Base-by-base conservation (phyloP, 1,140 invertebrate species). In the Eupeodes corollae region DNA sequence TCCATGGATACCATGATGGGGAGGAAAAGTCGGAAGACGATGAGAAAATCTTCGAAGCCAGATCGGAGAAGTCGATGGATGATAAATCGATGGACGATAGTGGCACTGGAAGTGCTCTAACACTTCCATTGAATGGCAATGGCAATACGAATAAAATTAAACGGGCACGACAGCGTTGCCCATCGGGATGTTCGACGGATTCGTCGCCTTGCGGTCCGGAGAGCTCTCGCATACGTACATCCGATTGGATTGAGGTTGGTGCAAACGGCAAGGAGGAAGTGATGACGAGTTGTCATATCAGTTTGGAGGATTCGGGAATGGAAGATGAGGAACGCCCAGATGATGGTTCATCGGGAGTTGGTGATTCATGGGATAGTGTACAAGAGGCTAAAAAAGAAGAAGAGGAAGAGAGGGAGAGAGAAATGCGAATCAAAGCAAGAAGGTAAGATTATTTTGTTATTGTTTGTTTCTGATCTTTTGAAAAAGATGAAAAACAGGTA, bases 281-380 rank as follows among this genome's bases (percentile, higher is more conserved):
- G 0, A 33, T 67, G 19, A 64, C 61, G 46, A 68, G 65, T 42
- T 68, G 65, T 49, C 65, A 66, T 49, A 68, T 68, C 15, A 65
- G 63, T 39, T 53, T 68, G 13, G 66, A 68, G 52, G 66, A 68
- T 39, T 68, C 65, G 12, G 66, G 66, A 39, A 53, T 68, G 50
- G 66, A 68, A 48, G 66, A 68, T 47, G 66, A 68, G 51, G 66
- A 68, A 47, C 63, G 65, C 6, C 49, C 65, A 43, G 63, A 67
- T 39, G 63, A 67, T 43, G 67, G 65, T 62, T 66, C 63, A 15
- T 67, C 64, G 19, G 64, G 65, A 19, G 66, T 68, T 11, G 66
- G 66, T 44, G 66, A 68, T 42, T 68, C 65, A n/a, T 68, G 66
- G 66, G 66, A 68, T 33, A 68, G 66, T 45, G 65, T 66, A 46